Base-by-base conservation (phyloP, 2,888 invertebrate species). In the Amaurobius ferox region DNA sequence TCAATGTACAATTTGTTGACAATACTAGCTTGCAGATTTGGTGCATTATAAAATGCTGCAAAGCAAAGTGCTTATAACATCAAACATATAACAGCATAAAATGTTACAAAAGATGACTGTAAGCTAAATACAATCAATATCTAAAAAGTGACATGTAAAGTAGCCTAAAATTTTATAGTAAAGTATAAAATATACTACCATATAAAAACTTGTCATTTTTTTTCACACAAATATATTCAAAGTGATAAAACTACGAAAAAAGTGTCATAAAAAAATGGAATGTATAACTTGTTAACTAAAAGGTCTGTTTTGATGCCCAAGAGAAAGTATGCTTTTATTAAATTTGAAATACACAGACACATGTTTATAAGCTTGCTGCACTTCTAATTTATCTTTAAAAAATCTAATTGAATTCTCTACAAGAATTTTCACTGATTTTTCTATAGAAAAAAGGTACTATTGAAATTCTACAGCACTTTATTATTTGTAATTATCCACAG, bases 141-240 rank as follows among this genome's bases (percentile, higher is more conserved):
- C 79, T 79, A 73, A 35, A 66, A 71, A 78, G 62, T 55, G 72
- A 72, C 55, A 72, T 79, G 73, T 79, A 79, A 79, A 79, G 73
- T 72, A 81, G 74, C 68, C 80, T 81, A 81, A 74, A 74, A 81
- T 61, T 68, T 81, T 19, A 74, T 62, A 81, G 68, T 74, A 81
- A 81, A 74, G 74, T 81, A 81, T 61, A 81, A 81, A 81, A 81
- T 70, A 81, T 61, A 19, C 74, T 74, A 81, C 74, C 68, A 30
- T 81, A 81, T 74, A 81, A 81, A 81, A 81, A 28, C 9, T 19
- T 66, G 35, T 28, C 40, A 66, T 72, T 19, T 30, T 71, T 72
- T 72, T 30, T 73, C 72, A 66, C 35, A 35, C 66, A 66, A 79
- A 79, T 48, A 32, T 71, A 26, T 64, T 72, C 66, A 55, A 71